Evolutionary conservation across 2,888 invertebrate species (phyloP).

Genomic region (Digitonthophagus gazella): DNA sequence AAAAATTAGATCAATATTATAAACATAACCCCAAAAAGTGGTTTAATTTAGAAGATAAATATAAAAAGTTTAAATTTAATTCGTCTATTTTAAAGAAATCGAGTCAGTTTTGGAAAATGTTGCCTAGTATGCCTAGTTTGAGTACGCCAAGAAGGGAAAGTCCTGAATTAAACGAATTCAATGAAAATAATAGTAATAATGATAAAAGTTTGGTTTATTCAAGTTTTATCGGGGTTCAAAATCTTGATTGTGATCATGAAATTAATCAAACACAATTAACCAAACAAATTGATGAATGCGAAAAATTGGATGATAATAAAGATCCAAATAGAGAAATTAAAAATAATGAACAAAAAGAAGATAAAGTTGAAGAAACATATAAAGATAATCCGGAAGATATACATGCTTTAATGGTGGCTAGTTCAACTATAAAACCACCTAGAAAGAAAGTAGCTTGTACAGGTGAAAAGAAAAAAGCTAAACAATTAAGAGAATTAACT

Average conservation of each 20-base stretch:
- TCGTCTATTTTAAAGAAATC: constrained; percentile 35
- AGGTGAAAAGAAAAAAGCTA: constrained; percentile 53
- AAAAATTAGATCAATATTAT: constrained; percentile 31
- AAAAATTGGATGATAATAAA: constrained; percentile 10
- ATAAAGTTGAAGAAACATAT: constrained; percentile 22
- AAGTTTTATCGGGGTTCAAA: not conserved
- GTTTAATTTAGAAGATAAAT: constrained; percentile 8
- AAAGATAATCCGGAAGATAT: constrained; percentile 59
- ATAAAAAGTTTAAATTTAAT: constrained; percentile 36
- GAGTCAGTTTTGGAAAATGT: constrained; percentile 32
- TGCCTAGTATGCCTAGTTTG: constrained; percentile 48
- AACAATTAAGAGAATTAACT: constrained; percentile 54
- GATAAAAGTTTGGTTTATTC: not conserved
- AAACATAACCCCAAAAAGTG: constrained; percentile 10
- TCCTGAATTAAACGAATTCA: constrained; percentile 14
- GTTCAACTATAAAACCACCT: constrained; percentile 52
- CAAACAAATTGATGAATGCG: constrained; percentile 5
- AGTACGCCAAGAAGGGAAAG: constrained; percentile 37
- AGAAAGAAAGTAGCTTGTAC: constrained; percentile 42
- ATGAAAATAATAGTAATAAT: constrained; percentile 1
- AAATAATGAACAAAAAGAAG: constrained; percentile 26
- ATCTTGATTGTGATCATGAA: not conserved
- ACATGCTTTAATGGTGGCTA: constrained; percentile 58
- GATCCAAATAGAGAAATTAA: constrained; percentile 13
- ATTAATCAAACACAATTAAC: not conserved